Conservation (phyloP, 2,113 vertebrate species). For the Cyrtonyx montezumae region DNA sequence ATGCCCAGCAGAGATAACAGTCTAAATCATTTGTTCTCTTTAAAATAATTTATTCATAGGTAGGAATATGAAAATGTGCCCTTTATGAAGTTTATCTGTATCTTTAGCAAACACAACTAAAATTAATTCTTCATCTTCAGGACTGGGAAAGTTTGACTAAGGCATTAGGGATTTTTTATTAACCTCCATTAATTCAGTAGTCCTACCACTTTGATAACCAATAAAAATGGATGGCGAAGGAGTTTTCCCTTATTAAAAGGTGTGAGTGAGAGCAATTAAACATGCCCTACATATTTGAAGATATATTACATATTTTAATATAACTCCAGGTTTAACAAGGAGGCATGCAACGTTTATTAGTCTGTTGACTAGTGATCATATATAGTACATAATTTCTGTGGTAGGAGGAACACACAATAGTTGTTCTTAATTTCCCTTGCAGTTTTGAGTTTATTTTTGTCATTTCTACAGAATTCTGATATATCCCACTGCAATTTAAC, state of each 20-base stretch:
- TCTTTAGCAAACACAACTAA: conserved; percentile 58
- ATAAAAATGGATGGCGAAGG: conserved; percentile 45
- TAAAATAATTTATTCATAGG: conserved; percentile 70
- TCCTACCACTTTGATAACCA: conserved; percentile 45
- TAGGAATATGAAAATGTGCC: conserved; percentile 64
- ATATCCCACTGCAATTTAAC: background rate
- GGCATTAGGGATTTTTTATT: conserved; percentile 60
- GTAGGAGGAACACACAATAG: conserved; percentile 10
- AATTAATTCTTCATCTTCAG: conserved; percentile 63
- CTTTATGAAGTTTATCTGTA: conserved; percentile 71
- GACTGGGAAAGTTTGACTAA: conserved; percentile 51
- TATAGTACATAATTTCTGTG: background rate
- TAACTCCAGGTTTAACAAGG: conserved; percentile 34
- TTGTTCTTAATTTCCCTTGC: background rate
- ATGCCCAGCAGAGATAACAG: conserved; percentile 47
- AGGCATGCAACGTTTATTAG: conserved; percentile 14
- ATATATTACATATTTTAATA: conserved; percentile 41
- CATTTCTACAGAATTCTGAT: conserved; percentile 33
- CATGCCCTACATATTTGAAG: conserved; percentile 34
- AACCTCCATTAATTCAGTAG: conserved; percentile 63
- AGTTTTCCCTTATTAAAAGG: conserved; percentile 56
- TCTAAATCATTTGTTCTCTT: conserved; percentile 63
- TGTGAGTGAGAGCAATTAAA: conserved; percentile 57
- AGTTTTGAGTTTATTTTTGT: conserved; percentile 35
- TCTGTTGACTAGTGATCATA: conserved; percentile 9